Evolutionary conservation across 2,797 vertebrate genomes (phyloP).

Genomic region (Coranthus polyacanthus): DNA sequence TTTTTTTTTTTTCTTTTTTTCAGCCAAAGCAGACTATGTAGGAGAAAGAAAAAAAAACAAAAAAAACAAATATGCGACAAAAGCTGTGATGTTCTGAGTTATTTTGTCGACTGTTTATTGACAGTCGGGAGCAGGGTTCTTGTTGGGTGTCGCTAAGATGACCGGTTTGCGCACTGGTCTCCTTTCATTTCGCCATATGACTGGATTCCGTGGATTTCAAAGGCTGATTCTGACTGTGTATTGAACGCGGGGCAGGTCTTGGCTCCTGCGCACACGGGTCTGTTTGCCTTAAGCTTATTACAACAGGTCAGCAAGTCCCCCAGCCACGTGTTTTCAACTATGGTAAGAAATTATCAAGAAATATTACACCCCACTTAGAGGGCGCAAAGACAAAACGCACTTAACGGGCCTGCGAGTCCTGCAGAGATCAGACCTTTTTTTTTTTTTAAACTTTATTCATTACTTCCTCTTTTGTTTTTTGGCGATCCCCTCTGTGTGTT

Average conservation of each 20-base stretch:
- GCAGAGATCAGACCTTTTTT: too few species aligned
- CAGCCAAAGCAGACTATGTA: too few species aligned
- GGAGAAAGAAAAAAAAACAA: too few species aligned
- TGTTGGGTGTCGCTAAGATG: too few species aligned
- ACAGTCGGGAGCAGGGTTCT: too few species aligned
- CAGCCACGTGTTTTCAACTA: slow-evolving; percentile 59
- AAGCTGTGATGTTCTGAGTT: too few species aligned
- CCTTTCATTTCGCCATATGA: slow-evolving; percentile 16
- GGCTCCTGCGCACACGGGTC: slow-evolving; percentile 42
- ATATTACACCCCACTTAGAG: slow-evolving; percentile 24
- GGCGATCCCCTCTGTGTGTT: too few species aligned
- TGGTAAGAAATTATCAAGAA: slow-evolving; percentile 31
- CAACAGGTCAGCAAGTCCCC: slow-evolving; percentile 54
- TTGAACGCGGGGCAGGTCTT: slow-evolving; percentile 17
- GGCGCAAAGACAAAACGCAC: not conserved
- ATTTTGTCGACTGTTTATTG: too few species aligned
- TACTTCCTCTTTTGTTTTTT: too few species aligned
- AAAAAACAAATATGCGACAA: too few species aligned
- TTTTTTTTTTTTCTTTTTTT: too few species aligned
- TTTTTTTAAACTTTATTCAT: too few species aligned
- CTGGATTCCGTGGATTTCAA: slow-evolving; percentile 30
- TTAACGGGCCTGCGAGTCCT: not conserved
- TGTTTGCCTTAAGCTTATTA: slow-evolving; percentile 67
- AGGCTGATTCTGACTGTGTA: slow-evolving; percentile 9
- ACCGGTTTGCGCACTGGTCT: not conserved